Percentiles rank a stretch among this genome's conserved stretches.
Evolutionary conservation across 2,113 vertebrate genomes (phyloP).

Genomic region (Salvelinus alpinus): DNA sequence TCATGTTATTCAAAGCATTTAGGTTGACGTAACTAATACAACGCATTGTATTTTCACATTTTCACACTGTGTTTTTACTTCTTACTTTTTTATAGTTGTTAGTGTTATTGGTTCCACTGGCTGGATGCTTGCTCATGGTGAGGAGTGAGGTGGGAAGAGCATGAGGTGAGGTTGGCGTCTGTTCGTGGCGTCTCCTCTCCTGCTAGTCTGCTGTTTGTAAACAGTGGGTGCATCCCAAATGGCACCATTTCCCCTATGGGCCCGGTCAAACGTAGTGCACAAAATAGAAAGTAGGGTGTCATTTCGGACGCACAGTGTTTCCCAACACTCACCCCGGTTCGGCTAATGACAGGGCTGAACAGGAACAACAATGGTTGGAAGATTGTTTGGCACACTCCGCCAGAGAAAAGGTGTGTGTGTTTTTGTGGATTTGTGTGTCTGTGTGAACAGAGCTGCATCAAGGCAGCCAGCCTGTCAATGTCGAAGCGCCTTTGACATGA

Average conservation of each 20-base stretch:
- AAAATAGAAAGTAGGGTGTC: too few relatives aligned
- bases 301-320: slow-evolving; percentile 2
- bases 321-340: neutral
- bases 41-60: neutral
- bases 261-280: too few relatives aligned
- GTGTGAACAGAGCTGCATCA: too few relatives aligned
- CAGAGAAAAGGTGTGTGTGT: slow-evolving; percentile 35
- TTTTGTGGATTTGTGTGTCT: too few relatives aligned
- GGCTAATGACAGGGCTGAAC: slow-evolving; percentile 53
- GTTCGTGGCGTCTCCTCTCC: slow-evolving; percentile 21
- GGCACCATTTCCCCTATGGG: too few relatives aligned
- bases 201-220: slow-evolving; percentile 54
- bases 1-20: neutral
- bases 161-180: neutral
- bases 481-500: neutral
- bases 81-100: neutral
- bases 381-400: slow-evolving; percentile 24
- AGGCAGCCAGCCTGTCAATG: neutral
- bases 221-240: slow-evolving; percentile 21
- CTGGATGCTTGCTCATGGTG: neutral
- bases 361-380: slow-evolving; percentile 35
- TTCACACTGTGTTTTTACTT: neutral
- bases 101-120: neutral
- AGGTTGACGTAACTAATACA: neutral
- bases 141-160: neutral